phyloP scores from a whole-genome alignment of 2,113 vertebrate genomes.

The Bucco capensis region DNA sequence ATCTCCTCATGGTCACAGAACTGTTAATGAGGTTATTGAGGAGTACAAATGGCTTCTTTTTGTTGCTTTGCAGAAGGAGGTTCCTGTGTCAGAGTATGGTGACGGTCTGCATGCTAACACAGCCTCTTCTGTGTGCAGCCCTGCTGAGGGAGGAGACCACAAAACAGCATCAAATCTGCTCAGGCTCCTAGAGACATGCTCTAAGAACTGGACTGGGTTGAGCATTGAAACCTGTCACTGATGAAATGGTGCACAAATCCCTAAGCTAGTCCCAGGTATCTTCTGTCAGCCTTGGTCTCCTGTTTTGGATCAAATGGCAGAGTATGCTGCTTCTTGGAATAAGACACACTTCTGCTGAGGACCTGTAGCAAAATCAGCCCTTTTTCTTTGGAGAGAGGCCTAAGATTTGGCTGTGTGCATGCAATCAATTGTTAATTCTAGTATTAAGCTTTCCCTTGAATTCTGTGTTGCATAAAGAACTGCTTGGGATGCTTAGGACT shows the following conservation, averaged over 20 bases:
- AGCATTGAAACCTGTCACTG: not conserved
- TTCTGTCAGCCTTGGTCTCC: not conserved
- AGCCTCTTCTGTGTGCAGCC: not conserved
- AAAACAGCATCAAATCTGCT: not conserved
- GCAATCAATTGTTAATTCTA: too few relatives aligned
- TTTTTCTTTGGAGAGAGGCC: not conserved
- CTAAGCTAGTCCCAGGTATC: not conserved
- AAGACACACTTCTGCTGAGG: accelerated
- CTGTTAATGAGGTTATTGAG: not conserved
- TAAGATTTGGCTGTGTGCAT: too few relatives aligned
- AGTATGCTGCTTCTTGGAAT: not conserved
- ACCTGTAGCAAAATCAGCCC: not conserved
- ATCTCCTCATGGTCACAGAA: not conserved
- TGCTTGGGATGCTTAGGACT: too few relatives aligned
- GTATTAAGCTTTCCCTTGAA: too few relatives aligned
- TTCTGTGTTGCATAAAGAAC: too few relatives aligned
- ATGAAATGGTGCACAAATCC: not conserved
- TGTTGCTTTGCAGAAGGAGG: not conserved
- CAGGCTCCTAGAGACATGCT: accelerated
- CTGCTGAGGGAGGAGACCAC: not conserved
- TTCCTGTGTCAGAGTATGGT: not conserved
- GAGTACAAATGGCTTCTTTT: not conserved
- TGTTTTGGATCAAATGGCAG: not conserved
- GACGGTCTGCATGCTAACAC: not conserved
- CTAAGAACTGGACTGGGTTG: not conserved